These are phyloP conservation scores for Tupaia tana DNA, from an alignment of 2,113 vertebrate species.

Conservation along the genomic window DNA sequence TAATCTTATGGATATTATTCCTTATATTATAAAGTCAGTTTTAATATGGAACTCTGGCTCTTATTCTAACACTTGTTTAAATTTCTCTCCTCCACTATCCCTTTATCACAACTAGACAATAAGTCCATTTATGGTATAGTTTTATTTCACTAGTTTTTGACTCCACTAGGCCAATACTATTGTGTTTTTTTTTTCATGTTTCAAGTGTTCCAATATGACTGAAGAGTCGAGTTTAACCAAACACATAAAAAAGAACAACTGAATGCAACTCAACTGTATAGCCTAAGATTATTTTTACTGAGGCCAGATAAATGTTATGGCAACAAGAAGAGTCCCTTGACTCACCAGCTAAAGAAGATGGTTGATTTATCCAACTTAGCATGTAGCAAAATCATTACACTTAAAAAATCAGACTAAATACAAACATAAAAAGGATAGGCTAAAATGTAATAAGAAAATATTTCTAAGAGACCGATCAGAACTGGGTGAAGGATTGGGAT, in stretches of 20 bases:
- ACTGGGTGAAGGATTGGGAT: not conserved
- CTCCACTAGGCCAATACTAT: not conserved
- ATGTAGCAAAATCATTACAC: not conserved
- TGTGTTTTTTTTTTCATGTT: not conserved
- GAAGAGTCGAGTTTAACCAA: not conserved
- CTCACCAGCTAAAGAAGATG: not conserved
- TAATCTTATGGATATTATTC: not conserved
- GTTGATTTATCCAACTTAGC: not conserved
- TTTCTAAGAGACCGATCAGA: constrained; percentile 17
- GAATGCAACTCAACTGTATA: not conserved
- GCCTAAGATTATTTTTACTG: not conserved
- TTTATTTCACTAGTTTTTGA: not conserved
- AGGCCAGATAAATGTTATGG: not conserved
- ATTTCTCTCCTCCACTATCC: not conserved
- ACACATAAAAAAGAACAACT: not conserved
- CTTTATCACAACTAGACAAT: too few species aligned
- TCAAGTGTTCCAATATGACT: not conserved
- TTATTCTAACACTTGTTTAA: not conserved
- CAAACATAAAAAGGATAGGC: not conserved
- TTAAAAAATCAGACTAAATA: constrained; percentile 30
- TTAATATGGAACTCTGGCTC: not conserved
- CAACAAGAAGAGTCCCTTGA: not conserved
- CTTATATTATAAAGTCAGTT: not conserved
- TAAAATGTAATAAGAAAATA: constrained; percentile 26
- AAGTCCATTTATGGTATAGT: not conserved